These are phyloP conservation scores for Eriosoma lanigerum DNA, from an alignment of 1,140 invertebrate genomes.

Conservation along the genomic window DNA sequence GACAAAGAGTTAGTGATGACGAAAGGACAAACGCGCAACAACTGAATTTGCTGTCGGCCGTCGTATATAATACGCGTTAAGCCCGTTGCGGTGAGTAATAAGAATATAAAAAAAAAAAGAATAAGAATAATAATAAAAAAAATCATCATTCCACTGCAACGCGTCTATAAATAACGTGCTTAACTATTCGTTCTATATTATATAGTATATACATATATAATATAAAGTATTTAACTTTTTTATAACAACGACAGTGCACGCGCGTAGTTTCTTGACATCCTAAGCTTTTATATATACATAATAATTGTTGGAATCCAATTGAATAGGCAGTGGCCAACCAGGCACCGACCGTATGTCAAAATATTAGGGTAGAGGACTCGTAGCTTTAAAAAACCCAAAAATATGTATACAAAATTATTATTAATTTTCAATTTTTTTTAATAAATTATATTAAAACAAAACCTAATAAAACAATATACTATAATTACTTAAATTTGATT, in stretches of 20 bases:
- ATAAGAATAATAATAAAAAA: neutral
- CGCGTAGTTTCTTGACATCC: neutral
- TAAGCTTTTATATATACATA: neutral
- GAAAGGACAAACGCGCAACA: neutral
- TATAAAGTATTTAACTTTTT: neutral
- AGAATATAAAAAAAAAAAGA: conserved; percentile 2
- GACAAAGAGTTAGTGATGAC: neutral
- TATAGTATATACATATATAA: too few species aligned
- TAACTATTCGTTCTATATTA: neutral
- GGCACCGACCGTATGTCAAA: too few species aligned
- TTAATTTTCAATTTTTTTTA: too few species aligned
- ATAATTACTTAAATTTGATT: too few species aligned
- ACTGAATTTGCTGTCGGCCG: neutral
- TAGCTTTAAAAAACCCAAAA: too few species aligned
- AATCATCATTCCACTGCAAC: neutral
- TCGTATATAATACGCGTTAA: too few species aligned
- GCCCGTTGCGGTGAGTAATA: neutral
- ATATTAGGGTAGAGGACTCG: too few species aligned
- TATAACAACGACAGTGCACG: neutral
- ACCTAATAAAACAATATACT: too few species aligned
- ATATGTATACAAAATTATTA: too few species aligned
- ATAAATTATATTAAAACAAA: too few species aligned
- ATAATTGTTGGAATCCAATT: neutral
- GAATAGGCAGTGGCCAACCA: neutral
- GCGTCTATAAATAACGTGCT: conserved; percentile 32